These are phyloP conservation scores for Numida meleagris DNA, from an alignment of 2,113 vertebrate species.

Conservation along the genomic window DNA sequence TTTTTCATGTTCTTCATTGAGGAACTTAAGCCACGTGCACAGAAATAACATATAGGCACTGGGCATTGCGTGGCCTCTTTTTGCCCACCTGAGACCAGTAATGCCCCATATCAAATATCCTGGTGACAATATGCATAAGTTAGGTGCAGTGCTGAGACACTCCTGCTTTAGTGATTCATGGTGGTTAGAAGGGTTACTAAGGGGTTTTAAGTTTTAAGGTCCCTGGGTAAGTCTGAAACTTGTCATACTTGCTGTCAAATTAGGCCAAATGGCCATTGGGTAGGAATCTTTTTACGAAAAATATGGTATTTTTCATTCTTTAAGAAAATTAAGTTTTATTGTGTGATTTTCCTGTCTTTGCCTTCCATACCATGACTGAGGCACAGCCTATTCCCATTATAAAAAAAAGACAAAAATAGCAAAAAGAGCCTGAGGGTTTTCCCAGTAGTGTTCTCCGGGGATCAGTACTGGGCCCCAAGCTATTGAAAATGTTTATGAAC, in stretches of 20 bases:
- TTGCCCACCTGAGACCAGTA: not conserved
- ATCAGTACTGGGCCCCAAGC: not conserved
- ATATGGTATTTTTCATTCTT: not conserved
- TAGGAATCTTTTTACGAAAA: not conserved
- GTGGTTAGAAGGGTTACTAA: not conserved
- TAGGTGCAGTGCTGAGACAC: not conserved
- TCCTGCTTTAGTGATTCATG: not conserved
- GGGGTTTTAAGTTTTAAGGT: not conserved
- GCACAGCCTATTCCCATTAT: not conserved
- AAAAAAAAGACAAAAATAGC: not conserved
- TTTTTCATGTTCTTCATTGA: not conserved
- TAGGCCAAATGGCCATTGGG: not conserved
- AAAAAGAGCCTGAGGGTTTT: slow-evolving; percentile 1
- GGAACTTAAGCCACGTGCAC: not conserved
- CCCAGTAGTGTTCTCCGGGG: not conserved
- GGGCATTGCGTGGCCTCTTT: not conserved
- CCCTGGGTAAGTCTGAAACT: not conserved
- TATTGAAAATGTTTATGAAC: not conserved
- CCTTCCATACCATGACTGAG: not conserved
- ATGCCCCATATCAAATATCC: not conserved
- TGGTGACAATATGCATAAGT: not conserved
- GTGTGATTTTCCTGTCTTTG: not conserved
- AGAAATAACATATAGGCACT: not conserved
- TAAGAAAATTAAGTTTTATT: not conserved
- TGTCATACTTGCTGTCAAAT: not conserved